Base-by-base conservation (phyloP, 2,888 invertebrate species). In the Heterodera filipjevi region DNA sequence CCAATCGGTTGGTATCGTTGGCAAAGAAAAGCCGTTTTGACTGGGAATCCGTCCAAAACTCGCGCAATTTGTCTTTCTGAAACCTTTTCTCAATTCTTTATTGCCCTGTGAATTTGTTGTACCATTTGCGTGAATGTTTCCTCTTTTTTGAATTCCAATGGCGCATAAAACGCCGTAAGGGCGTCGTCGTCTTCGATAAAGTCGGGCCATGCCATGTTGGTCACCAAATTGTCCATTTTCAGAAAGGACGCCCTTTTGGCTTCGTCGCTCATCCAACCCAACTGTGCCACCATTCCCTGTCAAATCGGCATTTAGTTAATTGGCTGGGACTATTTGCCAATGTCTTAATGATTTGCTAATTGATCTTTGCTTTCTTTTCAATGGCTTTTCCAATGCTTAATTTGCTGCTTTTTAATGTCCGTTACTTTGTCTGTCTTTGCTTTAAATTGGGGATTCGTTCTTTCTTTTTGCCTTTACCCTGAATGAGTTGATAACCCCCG, bases 151-250 rank as follows among this genome's bases (percentile, higher is more conserved):
- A 68, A 35, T 66, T 78, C 75, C 79, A 85, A 70, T 5, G 77
- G 77, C 32, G 76, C 46, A 74, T 87, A 84, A 77, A 85, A 87
- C 27, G 33, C 49, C 32, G 77, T 82, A 19, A 87, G 81, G 22
- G 80, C 66, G 0, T n/a, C 70, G 75, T 87, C 82, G 78, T 87
- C 83, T 32, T 81, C 80, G 66, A 87, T 82, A 78, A 82, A 86
- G 74, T 87, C 87, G 16, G 87, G 87, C 73, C 83, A 87, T 33
- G 86, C 86, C 66, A 87, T 84, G 80, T 87, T 87, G 76, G 86
- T 85, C 33, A 86, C 86, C 22, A 87, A 82, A 66, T 86, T 86
- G 70, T 86, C 83, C 70, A 87, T 85, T 79, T 87, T 87, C 46
- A 77, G 78, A 80, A 86, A 86, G 12, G 87, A 86, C 44, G 82